Percentiles rank a stretch among this genome's conserved stretches.
Evolutionary conservation across 2,113 vertebrate genomes (phyloP).

Genomic region (Hippocampus barbouri): DNA sequence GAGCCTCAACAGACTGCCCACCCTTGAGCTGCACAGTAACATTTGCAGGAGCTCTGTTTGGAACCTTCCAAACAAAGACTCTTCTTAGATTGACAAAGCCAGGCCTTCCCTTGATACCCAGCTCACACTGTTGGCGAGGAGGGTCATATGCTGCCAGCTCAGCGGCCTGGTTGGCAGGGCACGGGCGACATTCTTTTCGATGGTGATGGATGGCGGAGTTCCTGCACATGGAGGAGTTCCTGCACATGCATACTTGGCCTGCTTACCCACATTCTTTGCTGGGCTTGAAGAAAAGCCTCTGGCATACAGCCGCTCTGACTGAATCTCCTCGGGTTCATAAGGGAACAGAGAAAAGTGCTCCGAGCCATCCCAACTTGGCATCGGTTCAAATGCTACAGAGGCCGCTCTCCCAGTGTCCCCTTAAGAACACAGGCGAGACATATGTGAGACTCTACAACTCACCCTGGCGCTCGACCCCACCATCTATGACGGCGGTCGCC

Average conservation of each 20-base stretch:
- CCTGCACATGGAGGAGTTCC: constrained; percentile 48
- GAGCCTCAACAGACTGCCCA: background rate
- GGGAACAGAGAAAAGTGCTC: constrained; percentile 59
- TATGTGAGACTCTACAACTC: constrained; percentile 32
- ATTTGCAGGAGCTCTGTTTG: constrained; percentile 36
- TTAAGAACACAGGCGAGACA: constrained; percentile 52
- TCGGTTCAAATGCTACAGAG: constrained; percentile 51
- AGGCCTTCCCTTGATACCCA: constrained; percentile 30
- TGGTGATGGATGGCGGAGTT: constrained; percentile 4
- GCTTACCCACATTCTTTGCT: constrained; percentile 59
- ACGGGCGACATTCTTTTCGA: constrained; percentile 44
- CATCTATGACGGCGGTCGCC: constrained; percentile 36
- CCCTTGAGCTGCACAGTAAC: constrained; percentile 17
- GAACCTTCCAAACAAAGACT: constrained; percentile 31
- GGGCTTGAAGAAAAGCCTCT: constrained; percentile 64
- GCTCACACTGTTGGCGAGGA: constrained; percentile 52
- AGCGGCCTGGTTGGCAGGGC: constrained; percentile 55
- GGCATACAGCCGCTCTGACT: constrained; percentile 52
- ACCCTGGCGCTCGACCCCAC: constrained; percentile 40
- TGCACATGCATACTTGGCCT: constrained; percentile 63
- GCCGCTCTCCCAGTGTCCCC: constrained; percentile 35
- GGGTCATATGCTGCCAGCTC: constrained; percentile 61
- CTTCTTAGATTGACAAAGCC: constrained; percentile 26
- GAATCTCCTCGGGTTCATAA: constrained; percentile 55
- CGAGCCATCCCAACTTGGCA: constrained; percentile 58